phyloP scores from a whole-genome alignment of 2,797 vertebrate genomes.

The Pangasius sanitwongsei region DNA sequence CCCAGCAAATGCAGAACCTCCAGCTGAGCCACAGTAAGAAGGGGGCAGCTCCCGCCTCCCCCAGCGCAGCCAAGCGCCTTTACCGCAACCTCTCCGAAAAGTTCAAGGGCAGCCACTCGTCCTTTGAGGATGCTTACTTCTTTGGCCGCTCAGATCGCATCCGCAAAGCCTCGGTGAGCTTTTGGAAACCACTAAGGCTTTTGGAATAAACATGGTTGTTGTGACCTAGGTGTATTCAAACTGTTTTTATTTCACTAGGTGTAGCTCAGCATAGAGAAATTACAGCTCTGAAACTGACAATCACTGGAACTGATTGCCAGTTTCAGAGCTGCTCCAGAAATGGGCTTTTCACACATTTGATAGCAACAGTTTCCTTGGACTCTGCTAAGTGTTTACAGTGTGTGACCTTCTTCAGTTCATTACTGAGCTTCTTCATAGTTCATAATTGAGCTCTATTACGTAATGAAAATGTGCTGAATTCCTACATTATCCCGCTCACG shows the following conservation, averaged over 20 bases:
- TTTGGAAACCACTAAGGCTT: not conserved
- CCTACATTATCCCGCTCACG: not conserved
- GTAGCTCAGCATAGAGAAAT: not conserved
- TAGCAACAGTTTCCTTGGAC: slow-evolving; percentile 1
- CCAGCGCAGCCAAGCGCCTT: slow-evolving; percentile 90
- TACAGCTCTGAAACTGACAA: not conserved
- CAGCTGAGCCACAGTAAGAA: slow-evolving; percentile 86
- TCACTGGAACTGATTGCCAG: not conserved
- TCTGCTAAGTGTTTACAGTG: not conserved
- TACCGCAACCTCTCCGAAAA: slow-evolving; percentile 97
- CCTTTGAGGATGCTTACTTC: slow-evolving; percentile 91
- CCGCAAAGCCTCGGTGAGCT: slow-evolving; percentile 87
- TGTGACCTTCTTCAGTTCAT: not conserved
- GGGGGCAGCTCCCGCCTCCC: slow-evolving; percentile 84
- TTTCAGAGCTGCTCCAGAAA: slow-evolving; percentile 30
- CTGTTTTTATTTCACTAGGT: not conserved
- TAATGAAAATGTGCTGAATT: not conserved
- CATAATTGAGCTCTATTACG: not conserved
- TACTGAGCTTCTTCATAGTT: not conserved
- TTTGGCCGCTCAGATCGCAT: slow-evolving; percentile 86
- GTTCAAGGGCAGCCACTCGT: slow-evolving; percentile 89
- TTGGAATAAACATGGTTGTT: not conserved
- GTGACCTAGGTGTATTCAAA: not conserved
- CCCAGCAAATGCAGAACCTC: slow-evolving; percentile 93
- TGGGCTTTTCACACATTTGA: not conserved